A percentile compares a stretch with the other conserved stretches of the same genome.
These are phyloP conservation scores for Lytechinus pictus DNA, from an alignment of 35 echinoderm and acorn worm species.

Conservation along the genomic window DNA sequence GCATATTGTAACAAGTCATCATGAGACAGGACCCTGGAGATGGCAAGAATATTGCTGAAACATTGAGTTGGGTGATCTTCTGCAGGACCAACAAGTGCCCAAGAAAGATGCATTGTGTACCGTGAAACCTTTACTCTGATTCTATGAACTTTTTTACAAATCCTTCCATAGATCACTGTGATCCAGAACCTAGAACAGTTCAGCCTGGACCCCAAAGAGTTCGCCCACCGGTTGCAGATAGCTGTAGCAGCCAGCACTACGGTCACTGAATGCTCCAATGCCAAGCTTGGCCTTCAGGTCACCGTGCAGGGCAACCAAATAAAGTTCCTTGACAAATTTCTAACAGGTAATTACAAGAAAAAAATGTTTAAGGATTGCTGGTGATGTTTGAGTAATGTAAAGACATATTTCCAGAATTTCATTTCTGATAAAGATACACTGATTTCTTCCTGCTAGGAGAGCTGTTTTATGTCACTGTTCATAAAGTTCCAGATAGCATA, in stretches of 20 bases:
- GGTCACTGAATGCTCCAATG: slow-evolving; percentile 59
- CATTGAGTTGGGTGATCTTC: no score
- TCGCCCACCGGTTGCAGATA: not conserved
- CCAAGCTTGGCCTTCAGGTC: slow-evolving; percentile 70
- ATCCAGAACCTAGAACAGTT: slow-evolving; percentile 86
- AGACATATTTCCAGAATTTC: no score
- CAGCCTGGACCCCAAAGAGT: slow-evolving; percentile 75
- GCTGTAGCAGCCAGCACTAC: slow-evolving; percentile 87
- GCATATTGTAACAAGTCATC: no score
- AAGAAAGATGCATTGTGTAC: no score
- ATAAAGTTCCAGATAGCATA: no score
- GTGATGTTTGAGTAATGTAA: no score
- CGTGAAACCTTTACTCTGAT: not conserved
- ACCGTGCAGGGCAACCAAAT: slow-evolving; percentile 97
- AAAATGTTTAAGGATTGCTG: not conserved
- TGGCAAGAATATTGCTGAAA: no score
- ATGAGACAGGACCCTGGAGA: no score
- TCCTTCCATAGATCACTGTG: slow-evolving; percentile 68
- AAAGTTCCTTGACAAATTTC: slow-evolving; percentile 69
- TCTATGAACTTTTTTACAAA: not conserved
- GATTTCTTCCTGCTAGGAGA: no score
- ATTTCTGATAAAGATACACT: no score
- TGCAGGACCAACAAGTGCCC: no score
- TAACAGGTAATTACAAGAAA: slow-evolving; percentile 72
- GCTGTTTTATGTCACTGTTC: no score